Evolutionary conservation across 2,113 vertebrate genomes (phyloP).

Genomic region (Hydrochoerus hydrochaeris): DNA sequence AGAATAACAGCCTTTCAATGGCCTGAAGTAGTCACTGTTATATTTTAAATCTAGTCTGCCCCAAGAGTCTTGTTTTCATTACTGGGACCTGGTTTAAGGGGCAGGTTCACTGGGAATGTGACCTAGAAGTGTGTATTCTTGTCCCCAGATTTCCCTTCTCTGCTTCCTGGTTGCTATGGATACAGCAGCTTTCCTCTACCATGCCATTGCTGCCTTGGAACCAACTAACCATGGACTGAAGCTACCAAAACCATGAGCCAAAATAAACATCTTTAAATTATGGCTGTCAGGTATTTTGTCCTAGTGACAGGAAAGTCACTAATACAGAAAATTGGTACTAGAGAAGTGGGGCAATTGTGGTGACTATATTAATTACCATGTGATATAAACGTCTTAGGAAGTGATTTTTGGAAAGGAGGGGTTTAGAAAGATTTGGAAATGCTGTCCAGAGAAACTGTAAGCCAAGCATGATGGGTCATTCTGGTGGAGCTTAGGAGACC

Average conservation of each 20-base stretch:
- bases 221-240: not conserved
- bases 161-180: not conserved
- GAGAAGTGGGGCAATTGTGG: not conserved
- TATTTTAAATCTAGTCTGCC: not conserved
- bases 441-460: not conserved
- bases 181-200: not conserved
- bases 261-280: not conserved
- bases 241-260: not conserved
- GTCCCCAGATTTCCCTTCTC: not conserved
- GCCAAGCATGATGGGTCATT: not conserved
- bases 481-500: not conserved
- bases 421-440: not conserved
- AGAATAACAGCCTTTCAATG: not conserved
- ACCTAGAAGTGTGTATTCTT: not conserved
- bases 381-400: not conserved
- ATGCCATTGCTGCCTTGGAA: not conserved
- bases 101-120: not conserved
- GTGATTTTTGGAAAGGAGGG: not conserved
- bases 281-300: not conserved
- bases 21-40: not conserved
- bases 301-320: not conserved
- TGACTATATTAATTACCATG: not conserved
- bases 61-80: not conserved
- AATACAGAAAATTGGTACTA: not conserved
- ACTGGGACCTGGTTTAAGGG: not conserved